Evolutionary conservation across 2,888 invertebrate genomes (phyloP), one percentile per base, ranked within the genome.

Genomic region (Scrobipalpa atriplicella): DNA sequence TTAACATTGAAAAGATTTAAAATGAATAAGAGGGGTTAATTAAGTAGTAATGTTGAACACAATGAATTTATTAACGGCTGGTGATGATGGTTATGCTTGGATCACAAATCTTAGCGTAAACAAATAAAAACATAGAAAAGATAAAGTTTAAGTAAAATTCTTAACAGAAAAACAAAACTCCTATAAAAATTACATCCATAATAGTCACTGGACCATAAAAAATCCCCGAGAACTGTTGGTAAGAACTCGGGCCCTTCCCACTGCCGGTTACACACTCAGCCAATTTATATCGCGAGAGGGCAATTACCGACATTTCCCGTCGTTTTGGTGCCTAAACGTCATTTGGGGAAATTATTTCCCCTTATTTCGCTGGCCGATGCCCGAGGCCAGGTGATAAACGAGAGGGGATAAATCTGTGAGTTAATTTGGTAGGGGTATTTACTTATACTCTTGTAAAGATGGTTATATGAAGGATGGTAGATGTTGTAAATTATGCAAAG

Each of bases 261-360:
- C 81, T 83, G 81, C 82, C 84, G 85, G 85, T 80, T 83, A 84
- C 84, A 85, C 85, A 86, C 87, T 87, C 86, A 83, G 87, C 85
- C 88, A 89, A 89, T 89, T 89, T 90, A 87, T 87, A 86, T 80
- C 77, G 83, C 85, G 85, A 84, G 87, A 82, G 84, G 87, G 87
- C 87, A 86, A 89, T 89, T 88, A 88, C 86, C 75, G 79, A 78
- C 79, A 80, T 81, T 86, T 86, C 85, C 83, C 86, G 83, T 80
- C 86, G 80, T 83, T 86, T 87, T 79, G 79, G 76, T 76, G 79
- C 76, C 80, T 81, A 85, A 89, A 89, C 82, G 85, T 87, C 85
- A 85, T 90, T 87, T 85, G 81, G 77, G 80, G 78, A 85, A 87
- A 89, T 89, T 83, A 89, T 89, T 84, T 84, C 77, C 77, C 75